Evolutionary conservation across 1,140 invertebrate genomes (phyloP), one percentile per base, ranked within the genome.

Genomic region (Argopecten irradians): DNA sequence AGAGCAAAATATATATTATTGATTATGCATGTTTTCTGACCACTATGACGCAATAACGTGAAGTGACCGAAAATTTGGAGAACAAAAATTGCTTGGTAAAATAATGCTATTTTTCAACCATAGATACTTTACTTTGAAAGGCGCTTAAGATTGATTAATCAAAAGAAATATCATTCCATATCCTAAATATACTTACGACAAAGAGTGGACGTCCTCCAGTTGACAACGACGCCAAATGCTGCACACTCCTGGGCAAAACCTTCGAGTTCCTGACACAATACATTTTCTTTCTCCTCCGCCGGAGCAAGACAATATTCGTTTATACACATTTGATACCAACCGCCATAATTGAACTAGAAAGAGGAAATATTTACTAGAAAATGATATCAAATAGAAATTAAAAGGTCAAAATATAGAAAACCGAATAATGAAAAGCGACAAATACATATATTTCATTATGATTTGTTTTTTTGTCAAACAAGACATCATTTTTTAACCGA

Each of bases 271-370:
- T 28, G 0, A 41, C 86, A 87, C 39, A 41, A 34, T 0, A 87
- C 86, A 0, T 34, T 8, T 19, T 87, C 82, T 43, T 82, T 87
- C 0, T 87, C 86, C 32, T 87, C 86, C 11, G 55, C 1, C 16
- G 55, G 55, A n/a, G 86, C 86, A 11, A 41, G 36, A 33, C 86
- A 87, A 82, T 83, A 82, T 39, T 82, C 41, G 55, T 87, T 87
- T n/a, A 71, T 71, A n/a, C 55, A 71, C 55, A 71, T n/a, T 5
- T 71, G 22, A 16, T 71, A 28, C 55, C 55, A 71, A 3, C 55
- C 55, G 28, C 5, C 55, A n/a, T 71, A 28, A 16, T 3, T 71
- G n/a, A 71, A 71, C 55, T 71, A n/a, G 22, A 28, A 71, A 71
- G 22, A 11, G 22, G 14, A 19, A 55, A 55, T 55, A 55, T 55